Evolutionary conservation across 2,888 invertebrate genomes (phyloP).

Genomic region (Tenthredo amoena): DNA sequence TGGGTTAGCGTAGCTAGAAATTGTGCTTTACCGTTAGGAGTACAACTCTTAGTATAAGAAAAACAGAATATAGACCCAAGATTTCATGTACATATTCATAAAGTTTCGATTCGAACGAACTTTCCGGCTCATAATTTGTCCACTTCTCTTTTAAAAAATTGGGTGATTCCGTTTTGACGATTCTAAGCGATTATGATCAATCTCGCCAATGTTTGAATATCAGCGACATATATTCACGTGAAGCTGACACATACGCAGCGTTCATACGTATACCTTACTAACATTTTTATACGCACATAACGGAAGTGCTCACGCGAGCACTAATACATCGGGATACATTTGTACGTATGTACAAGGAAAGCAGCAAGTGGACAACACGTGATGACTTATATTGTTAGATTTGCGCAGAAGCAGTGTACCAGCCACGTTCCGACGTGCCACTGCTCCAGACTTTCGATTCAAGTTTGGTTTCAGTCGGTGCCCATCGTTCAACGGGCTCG

Average conservation of each 20-base stretch:
- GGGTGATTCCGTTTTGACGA: too few species aligned
- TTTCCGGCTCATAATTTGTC: background rate
- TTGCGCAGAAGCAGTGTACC: slow-evolving; percentile 49
- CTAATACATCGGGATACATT: background rate
- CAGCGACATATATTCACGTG: background rate
- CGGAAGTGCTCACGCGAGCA: background rate
- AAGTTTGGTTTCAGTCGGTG: slow-evolving; percentile 70
- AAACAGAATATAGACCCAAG: background rate
- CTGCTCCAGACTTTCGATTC: slow-evolving; percentile 56
- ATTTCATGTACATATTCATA: background rate
- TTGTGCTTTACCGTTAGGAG: background rate
- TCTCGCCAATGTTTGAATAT: background rate
- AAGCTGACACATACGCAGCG: background rate
- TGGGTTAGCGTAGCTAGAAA: background rate
- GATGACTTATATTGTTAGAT: slow-evolving; percentile 42
- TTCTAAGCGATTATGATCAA: background rate
- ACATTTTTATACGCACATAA: background rate
- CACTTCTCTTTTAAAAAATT: too few species aligned
- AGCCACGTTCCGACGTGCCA: slow-evolving; percentile 42
- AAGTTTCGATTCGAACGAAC: background rate
- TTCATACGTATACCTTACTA: background rate
- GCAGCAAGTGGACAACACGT: slow-evolving; percentile 32
- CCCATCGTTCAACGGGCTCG: slow-evolving; percentile 65
- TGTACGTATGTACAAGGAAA: background rate
- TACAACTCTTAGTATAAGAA: background rate